Conservation (phyloP, 2,888 invertebrate species). For the Colletes collaris region DNA sequence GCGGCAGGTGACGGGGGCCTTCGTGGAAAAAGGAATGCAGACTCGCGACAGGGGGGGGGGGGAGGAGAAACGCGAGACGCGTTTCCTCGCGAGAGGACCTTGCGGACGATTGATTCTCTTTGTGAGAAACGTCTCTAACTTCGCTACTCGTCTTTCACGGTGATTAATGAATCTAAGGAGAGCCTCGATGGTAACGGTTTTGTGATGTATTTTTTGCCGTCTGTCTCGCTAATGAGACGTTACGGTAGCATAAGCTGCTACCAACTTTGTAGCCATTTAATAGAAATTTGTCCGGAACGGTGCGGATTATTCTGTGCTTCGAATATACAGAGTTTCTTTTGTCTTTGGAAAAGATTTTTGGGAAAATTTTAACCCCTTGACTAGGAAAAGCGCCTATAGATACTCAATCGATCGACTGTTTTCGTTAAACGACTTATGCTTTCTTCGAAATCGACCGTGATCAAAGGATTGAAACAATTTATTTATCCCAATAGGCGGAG, state of each 20-base stretch:
- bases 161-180: constrained; percentile 50
- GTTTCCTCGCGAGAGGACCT: not conserved
- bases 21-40: not conserved
- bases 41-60: not conserved
- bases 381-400: no score
- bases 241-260: no score
- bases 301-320: no score
- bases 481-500: no score
- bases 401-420: no score
- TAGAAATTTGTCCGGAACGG: not conserved
- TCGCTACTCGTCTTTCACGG: constrained; percentile 50
- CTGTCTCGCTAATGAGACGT: not conserved
- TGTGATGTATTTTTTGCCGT: constrained; percentile 11
- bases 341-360: no score
- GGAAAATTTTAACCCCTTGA: no score
- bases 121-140: constrained; percentile 2
- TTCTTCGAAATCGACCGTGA: no score
- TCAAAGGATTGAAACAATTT: no score
- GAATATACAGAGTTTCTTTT: no score
- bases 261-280: no score
- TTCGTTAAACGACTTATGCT: no score
- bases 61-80: constrained; percentile 15
- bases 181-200: constrained; percentile 5
- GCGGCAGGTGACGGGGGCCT: constrained; percentile 29
- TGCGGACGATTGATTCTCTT: constrained; percentile 12